Evolutionary conservation across 2,888 invertebrate genomes (phyloP), one percentile per base, ranked within the genome.

Genomic region (Belgica antarctica): DNA sequence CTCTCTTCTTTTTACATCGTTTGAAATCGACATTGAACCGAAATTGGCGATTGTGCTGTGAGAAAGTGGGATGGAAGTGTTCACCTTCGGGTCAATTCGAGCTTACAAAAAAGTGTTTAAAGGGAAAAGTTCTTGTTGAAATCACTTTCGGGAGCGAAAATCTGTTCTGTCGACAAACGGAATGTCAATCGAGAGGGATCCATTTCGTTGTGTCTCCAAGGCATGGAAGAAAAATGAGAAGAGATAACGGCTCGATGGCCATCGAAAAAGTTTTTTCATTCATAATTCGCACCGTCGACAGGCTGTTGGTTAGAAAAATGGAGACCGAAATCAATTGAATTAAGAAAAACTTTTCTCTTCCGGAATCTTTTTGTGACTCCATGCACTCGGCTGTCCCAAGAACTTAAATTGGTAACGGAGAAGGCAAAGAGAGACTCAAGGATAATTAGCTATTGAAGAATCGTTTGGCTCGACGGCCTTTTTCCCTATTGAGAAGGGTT

Each of bases 401-500:
- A 5, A 31, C 52, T 52, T n/a, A 3, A 27, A 59, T 59, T 3
- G 4, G 46, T 46, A 46, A 7, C 15, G 46, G 25, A 2, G 12
- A 4, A 27, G 7, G 27, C 7, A 5, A 12, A 59, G 27, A 5
- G 24, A 4, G 59, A 59, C 25, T 25, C n/a, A 15, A 27, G 22
- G 25, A 24, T 59, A 59, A 59, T 59, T 59, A 59, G 27, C 25
- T n/a, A 59, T 25, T 59, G 22, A 59, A 59, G 59, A 8, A 27
- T 59, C 59, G 24, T n/a, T 12, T n/a, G n/a, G n/a, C n/a, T n/a
- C n/a, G 25, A 8, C 15, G 27, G 27, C 5, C 57, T 17, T 59
- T 10, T 8, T 24, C 27, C 27, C 52, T 52, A 2, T 59, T 27
- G 59, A 27, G 27, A 27, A 59, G 59, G 59, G 59, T 59, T 57